Evolutionary conservation across 2,888 invertebrate species (phyloP), one percentile per base, ranked within the genome.

Genomic region (Ethmia dodecea): DNA sequence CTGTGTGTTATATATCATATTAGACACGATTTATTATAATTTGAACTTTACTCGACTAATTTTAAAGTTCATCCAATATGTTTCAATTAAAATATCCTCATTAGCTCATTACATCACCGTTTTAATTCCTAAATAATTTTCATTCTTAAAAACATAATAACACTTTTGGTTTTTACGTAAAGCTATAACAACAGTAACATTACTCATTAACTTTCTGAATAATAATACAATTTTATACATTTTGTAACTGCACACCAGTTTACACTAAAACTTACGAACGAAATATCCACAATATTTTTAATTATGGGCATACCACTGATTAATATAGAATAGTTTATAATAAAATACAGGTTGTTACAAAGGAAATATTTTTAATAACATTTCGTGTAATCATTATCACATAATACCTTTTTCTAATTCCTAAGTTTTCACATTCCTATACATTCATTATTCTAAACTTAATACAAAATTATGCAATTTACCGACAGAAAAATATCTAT

Each of bases 121-220:
- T 28, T 48, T 47, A 38, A 30, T 49, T 38, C 52, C 53, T 55
- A 56, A 49, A 58, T 59, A 58, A 55, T 60, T 57, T 49, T 52
- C 46, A 58, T 55, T 63, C 73, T 75, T 80, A 78, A 75, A 75
- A 81, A 81, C 78, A 75, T 79, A 80, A 78, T 78, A 83, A 83
- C 83, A 80, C 78, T 76, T 83, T 84, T 79, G 83, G 81, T 81
- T 78, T 77, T 68, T 67, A 72, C 74, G 76, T 80, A 84, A 79
- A 83, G 79, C 81, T 84, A 73, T 78, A 83, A 81, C 80, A 83
- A 83, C 76, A 81, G 74, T 80, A 80, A 81, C 77, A 71, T 73
- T 70, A 59, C 63, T 68, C 55, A 57, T 68, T 76, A 71, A 68
- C 62, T 70, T 68, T 70, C 51, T 64, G 66, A 67, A 61, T 68